Conservation (phyloP, 2,113 vertebrate genomes). For the Clupea harengus region DNA sequence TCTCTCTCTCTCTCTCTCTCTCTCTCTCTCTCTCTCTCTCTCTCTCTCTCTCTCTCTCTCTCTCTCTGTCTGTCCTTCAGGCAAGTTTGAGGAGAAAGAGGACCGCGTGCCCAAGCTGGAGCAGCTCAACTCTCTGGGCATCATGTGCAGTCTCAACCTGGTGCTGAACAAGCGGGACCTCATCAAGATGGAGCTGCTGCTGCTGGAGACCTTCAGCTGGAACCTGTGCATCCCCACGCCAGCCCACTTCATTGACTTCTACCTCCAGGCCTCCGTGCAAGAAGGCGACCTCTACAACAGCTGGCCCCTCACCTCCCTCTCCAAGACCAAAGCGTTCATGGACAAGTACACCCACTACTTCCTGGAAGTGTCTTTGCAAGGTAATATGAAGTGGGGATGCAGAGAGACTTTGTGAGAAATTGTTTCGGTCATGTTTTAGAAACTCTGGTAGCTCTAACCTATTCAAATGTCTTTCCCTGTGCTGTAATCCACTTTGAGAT, state of each 20-base stretch:
- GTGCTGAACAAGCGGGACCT: conserved; percentile 82
- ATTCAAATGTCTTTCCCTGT: neutral
- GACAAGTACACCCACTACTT: conserved; percentile 90
- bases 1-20: neutral
- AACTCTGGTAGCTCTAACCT: no score
- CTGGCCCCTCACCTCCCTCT: conserved; percentile 80
- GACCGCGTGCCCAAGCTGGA: conserved; percentile 85
- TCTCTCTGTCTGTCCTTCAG: conserved; percentile 52
- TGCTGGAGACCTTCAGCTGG: conserved; percentile 88
- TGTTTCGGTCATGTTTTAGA: neutral
- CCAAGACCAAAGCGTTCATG: conserved; percentile 83
- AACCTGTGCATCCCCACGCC: conserved; percentile 89
- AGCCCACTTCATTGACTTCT: conserved; percentile 95
- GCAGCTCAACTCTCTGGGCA: conserved; percentile 81
- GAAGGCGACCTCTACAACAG: conserved; percentile 83
- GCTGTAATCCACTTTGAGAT: neutral
- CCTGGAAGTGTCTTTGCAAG: conserved; percentile 87
- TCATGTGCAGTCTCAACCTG: conserved; percentile 79
- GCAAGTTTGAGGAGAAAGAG: conserved; percentile 92
- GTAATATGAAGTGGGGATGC: conserved; percentile 56
- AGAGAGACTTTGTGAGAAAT: neutral
- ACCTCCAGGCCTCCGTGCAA: conserved; percentile 81
- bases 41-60: neutral
- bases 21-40: neutral
- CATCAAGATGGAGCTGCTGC: conserved; percentile 82